Evolutionary conservation across 2,888 invertebrate species (phyloP).

Genomic region (Acrobasis suavella): DNA sequence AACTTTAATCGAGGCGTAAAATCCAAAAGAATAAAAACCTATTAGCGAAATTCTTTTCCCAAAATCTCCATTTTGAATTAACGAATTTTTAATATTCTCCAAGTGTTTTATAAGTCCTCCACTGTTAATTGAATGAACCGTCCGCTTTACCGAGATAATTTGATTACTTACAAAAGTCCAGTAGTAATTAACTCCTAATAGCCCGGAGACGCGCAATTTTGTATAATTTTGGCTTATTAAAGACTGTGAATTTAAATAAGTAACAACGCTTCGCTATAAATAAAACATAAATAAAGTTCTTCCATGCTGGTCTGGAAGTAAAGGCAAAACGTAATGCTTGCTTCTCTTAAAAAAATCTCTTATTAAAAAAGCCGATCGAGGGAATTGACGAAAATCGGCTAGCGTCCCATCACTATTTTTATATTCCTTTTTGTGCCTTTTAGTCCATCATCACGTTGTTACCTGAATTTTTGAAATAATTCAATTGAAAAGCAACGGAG

Average conservation of each 20-base stretch:
- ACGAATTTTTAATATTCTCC: slow-evolving; percentile 37
- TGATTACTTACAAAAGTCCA: slow-evolving; percentile 53
- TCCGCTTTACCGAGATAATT: slow-evolving; percentile 49
- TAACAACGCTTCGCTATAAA: slow-evolving; percentile 6
- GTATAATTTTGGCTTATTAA: slow-evolving; percentile 19
- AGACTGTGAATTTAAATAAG: slow-evolving; percentile 7
- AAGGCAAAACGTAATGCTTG: too few species aligned
- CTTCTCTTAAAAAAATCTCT: too few species aligned
- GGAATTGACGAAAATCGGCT: too few species aligned
- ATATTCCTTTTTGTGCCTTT: too few species aligned
- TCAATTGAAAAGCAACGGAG: too few species aligned
- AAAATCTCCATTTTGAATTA: slow-evolving; percentile 23
- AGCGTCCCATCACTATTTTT: too few species aligned
- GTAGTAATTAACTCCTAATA: slow-evolving; percentile 49
- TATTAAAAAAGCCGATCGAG: too few species aligned
- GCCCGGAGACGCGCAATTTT: slow-evolving; percentile 11
- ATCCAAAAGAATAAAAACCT: background rate
- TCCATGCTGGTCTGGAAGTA: too few species aligned
- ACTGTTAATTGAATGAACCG: slow-evolving; percentile 45
- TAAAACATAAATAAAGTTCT: background rate
- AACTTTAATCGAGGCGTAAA: too few species aligned
- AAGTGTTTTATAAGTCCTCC: slow-evolving; percentile 33
- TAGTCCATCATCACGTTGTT: too few species aligned
- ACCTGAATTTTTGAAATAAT: too few species aligned
- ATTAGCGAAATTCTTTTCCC: background rate